Evolutionary conservation across 2,888 invertebrate species (phyloP).

Genomic region (Megaustenia siamemsis): DNA sequence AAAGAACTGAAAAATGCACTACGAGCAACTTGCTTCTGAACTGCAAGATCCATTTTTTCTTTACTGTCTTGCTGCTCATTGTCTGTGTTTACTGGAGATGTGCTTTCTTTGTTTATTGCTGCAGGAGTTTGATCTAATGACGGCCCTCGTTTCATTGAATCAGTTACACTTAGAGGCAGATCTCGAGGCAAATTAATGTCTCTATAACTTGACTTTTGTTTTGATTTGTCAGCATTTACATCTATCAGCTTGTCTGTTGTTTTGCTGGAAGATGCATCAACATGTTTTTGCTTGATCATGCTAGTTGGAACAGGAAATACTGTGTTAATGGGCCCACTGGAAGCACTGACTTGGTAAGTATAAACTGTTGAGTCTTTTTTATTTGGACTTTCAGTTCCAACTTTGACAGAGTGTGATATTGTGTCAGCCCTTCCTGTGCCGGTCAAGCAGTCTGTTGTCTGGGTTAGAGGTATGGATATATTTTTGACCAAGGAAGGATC

Average conservation of each 20-base stretch:
- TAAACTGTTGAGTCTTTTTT: conserved; percentile 40
- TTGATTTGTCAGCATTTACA: neutral
- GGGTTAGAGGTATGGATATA: conserved; percentile 12
- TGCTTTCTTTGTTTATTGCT: neutral
- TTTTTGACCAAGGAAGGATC: neutral
- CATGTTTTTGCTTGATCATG: neutral
- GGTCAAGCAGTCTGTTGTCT: conserved; percentile 21
- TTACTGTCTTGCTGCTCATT: conserved; percentile 36
- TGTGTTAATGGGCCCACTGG: conserved; percentile 31
- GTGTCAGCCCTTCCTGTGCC: neutral
- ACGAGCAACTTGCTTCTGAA: conserved; percentile 66
- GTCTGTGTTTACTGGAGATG: neutral
- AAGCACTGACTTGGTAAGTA: conserved; percentile 35
- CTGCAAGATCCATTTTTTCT: conserved; percentile 41
- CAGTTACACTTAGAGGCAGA: neutral
- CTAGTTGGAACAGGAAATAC: conserved; percentile 20
- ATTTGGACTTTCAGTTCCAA: conserved; percentile 30
- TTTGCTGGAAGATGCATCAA: neutral
- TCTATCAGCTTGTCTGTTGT: neutral
- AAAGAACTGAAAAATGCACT: conserved; percentile 71
- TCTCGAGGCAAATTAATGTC: neutral
- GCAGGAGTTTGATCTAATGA: neutral
- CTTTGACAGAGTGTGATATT: conserved; percentile 11
- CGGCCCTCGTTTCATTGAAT: neutral
- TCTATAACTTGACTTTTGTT: neutral